Evolutionary conservation across 1,140 invertebrate species (phyloP), one percentile per base, ranked within the genome.

Genomic region (Chrysoperla carnea): DNA sequence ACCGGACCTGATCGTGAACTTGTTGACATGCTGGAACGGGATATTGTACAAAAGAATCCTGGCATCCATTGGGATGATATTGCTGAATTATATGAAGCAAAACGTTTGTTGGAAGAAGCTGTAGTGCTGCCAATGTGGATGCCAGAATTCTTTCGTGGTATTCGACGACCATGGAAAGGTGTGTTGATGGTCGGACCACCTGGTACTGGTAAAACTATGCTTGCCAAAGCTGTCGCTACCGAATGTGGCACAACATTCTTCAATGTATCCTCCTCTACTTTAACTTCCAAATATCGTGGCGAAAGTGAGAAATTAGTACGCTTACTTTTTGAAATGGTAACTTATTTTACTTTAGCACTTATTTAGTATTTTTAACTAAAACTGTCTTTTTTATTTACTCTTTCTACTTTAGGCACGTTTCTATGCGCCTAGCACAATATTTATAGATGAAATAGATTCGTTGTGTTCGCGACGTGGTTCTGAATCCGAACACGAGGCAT

Each of bases 231-330:
- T 7, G 93, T 99, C 4, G 96, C 96, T 13, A 99, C 95, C 1
- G 95, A 99, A 70, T 99, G 95, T 67, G 86, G 88, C 14, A 97
- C 95, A 38, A 99, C 95, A 1, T 99, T 99, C 66, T 99, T 99
- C 62, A 97, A 96, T 67, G 92, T 99, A 6, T 95, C 92, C 12
- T 93, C 92, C 1, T 94, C 93, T 1, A 95, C 90, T 0, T 70
- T 99, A 27, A 95, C 92, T 3, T 96, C 91, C 23, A 99, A 99
- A 66, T 99, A 96, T 63, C 73, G 94, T 41, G 96, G 96, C 11
- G 95, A 99, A 67, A 95, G 90, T 0, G 96, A 99, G 67, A 99
- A 99, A 70, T 78, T 99, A 48, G 93, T 99, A 46, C 72, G 93
- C 39, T 67, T 99, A 29, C 67, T 99, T 2, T 99, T 99, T 68